A percentile compares a stretch with the other conserved stretches of the same genome.
Conservation (phyloP, 2,797 vertebrate genomes). For the Meda fulgida region DNA sequence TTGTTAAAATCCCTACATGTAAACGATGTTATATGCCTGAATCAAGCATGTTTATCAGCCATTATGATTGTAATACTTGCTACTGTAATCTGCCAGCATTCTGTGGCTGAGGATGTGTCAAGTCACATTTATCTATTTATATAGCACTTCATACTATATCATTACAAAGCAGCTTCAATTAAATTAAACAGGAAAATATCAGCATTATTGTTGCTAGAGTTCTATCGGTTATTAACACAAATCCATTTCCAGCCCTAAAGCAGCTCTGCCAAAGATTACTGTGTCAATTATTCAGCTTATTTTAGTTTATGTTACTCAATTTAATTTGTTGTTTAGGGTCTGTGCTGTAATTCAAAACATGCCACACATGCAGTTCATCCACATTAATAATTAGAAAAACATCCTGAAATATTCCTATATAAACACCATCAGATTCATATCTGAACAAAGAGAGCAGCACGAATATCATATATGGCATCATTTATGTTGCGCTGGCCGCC, state of each 20-base stretch:
- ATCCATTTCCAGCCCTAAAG: too few species aligned
- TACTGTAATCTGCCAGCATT: neutral
- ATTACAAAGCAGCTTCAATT: neutral
- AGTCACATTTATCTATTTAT: neutral
- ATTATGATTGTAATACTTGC: neutral
- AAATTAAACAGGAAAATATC: neutral
- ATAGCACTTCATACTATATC: neutral
- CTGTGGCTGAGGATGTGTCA: neutral
- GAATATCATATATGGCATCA: neutral
- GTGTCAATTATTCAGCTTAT: neutral
- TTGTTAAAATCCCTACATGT: neutral
- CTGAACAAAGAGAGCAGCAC: neutral
- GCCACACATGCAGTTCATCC: neutral
- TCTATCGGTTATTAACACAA: neutral
- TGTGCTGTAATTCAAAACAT: neutral
- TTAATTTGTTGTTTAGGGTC: neutral
- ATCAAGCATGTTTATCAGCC: neutral
- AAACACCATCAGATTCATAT: slow-evolving; percentile 5
- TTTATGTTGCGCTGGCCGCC: neutral
- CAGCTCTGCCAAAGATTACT: neutral
- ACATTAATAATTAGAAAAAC: neutral
- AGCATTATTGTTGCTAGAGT: neutral
- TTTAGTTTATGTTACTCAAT: neutral
- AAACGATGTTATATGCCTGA: neutral
- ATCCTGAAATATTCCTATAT: slow-evolving; percentile 11